Percentiles rank a stretch among this genome's conserved stretches.
These are phyloP conservation scores for Xyrichtys novacula DNA, from an alignment of 2,797 vertebrate species.

Conservation along the genomic window DNA sequence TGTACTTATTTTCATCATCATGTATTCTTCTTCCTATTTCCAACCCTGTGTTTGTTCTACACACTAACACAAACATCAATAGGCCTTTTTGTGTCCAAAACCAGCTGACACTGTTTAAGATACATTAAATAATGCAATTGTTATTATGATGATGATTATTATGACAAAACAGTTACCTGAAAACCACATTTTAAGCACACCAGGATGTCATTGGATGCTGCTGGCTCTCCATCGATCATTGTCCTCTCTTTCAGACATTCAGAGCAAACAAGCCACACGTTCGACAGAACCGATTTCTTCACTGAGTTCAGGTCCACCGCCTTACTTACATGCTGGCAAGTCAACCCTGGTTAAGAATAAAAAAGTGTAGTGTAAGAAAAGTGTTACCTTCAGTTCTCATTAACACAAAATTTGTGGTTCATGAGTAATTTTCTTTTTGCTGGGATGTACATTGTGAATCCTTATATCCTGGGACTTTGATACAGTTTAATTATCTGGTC, in stretches of 20 bases:
- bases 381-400: neutral
- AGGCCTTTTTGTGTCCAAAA: no score
- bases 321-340: conserved; percentile 93
- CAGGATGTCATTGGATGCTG: conserved; percentile 87
- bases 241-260: conserved; percentile 94
- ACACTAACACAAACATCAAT: neutral
- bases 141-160: no score
- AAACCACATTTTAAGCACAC: conserved; percentile 96
- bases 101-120: no score
- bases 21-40: neutral
- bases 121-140: no score
- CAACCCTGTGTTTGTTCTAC: no score
- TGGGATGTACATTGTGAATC: neutral
- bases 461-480: no score
- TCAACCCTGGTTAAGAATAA: conserved; percentile 83
- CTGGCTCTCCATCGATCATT: conserved; percentile 85
- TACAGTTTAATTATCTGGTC: no score
- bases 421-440: neutral
- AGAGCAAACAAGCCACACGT: conserved; percentile 90
- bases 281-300: conserved; percentile 90
- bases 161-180: conserved; percentile 85
- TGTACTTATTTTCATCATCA: neutral
- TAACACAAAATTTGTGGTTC: neutral
- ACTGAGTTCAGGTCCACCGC: conserved; percentile 93
- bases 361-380: neutral